A percentile compares a stretch with the other conserved stretches of the same genome.
Conservation (phyloP, 2,888 invertebrate genomes). For the Sarcophaga caerulescens region DNA sequence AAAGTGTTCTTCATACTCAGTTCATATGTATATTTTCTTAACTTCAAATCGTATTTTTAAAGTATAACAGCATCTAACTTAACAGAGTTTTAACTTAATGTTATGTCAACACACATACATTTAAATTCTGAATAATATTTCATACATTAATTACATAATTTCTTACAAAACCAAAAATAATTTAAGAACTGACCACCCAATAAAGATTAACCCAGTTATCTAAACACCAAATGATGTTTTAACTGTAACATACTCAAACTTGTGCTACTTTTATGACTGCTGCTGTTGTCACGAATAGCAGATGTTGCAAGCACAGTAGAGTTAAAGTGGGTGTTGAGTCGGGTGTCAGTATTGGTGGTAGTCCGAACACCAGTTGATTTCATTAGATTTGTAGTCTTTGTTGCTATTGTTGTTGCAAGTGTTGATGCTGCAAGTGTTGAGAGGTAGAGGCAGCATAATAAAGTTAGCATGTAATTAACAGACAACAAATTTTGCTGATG, state of each 20-base stretch:
- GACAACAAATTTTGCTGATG: conserved; percentile 58
- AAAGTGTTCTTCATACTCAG: too few species aligned
- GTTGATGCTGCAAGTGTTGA: conserved; percentile 45
- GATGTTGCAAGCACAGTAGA: neutral
- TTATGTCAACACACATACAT: too few species aligned
- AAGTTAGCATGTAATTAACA: conserved; percentile 54
- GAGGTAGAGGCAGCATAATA: conserved; percentile 55
- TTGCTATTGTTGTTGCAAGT: conserved; percentile 1
- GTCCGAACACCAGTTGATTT: neutral
- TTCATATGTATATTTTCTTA: too few species aligned
- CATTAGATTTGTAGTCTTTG: neutral
- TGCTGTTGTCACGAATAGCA: neutral
- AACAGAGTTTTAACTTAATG: too few species aligned
- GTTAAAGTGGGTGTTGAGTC: neutral
- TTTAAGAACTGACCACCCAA: conserved; percentile 1
- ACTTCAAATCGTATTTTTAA: too few species aligned
- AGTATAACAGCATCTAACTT: too few species aligned
- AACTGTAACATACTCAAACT: conserved; percentile 44
- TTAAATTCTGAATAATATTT: neutral
- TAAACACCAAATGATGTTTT: conserved; percentile 50
- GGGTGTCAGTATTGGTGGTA: neutral
- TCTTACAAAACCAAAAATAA: neutral
- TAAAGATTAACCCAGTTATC: conserved; percentile 60
- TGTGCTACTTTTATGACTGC: neutral
- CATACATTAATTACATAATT: neutral